Evolutionary conservation across 2,888 invertebrate genomes (phyloP), one percentile per base, ranked within the genome.

Genomic region (Patella caerulea): DNA sequence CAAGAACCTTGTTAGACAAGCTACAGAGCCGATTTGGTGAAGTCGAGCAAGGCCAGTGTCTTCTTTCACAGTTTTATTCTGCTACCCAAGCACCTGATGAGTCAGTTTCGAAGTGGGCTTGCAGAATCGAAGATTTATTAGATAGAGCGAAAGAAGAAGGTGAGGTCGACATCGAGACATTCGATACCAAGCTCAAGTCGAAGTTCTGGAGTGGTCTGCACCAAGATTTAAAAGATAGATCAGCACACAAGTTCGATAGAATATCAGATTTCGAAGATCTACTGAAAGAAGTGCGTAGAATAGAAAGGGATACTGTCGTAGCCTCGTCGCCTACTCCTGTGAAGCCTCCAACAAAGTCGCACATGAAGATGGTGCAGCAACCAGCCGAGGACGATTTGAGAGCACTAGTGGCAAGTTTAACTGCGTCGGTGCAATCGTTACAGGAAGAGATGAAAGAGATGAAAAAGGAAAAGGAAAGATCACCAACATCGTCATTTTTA

Each of bases 171-270:
- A 24, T 19, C 9, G 9, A 65, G 14, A 65, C n/a, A 17, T 65
- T n/a, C 17, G 65, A 65, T 19, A 19, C 65, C 3, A 65, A n/a
- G n/a, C 24, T 65, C n/a, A 65, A 17, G 12, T 19, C 65, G 24
- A 65, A 65, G 24, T 65, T 65, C 24, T 65, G 65, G 65, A 65
- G 65, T n/a, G 65, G 65, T 19, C 24, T 65, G 17, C n/a, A 24
- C 5, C 19, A 65, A 11, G 65, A n/a, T 9, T 65, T 65, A n/a
- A 65, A 65, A n/a, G 65, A 65, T 65, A 65, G 24, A 24, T 65
- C 65, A n/a, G 65, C 65, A 19, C 65, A 65, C 65, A 65, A 65
- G n/a, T 65, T 19, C 24, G 65, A 65, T n/a, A 65, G 65, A 17
- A 65, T 24, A n/a, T 12, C n/a, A 11, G 24, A 24, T 65, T 65